Evolutionary conservation across 2,888 invertebrate genomes (phyloP).

Genomic region (Hemistola chrysoprasaria): DNA sequence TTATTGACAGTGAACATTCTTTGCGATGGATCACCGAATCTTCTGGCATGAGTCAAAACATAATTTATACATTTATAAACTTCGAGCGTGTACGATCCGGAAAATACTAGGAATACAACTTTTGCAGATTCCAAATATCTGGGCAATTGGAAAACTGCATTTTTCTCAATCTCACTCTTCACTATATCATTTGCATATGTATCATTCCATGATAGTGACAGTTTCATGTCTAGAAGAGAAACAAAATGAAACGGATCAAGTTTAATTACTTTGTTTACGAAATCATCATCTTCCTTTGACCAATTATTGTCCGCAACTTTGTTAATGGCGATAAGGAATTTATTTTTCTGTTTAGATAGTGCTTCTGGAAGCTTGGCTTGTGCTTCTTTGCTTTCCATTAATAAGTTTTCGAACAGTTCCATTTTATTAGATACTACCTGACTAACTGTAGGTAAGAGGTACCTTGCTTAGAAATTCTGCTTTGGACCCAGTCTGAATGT

Average conservation of each 20-base stretch:
- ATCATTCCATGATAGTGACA: conserved; percentile 3
- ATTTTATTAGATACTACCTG: too few relatives aligned
- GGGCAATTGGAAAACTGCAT: background rate
- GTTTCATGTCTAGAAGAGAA: too few relatives aligned
- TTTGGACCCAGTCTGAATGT: too few relatives aligned
- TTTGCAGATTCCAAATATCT: conserved; percentile 18
- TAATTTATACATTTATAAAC: conserved; percentile 8
- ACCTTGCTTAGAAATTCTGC: too few relatives aligned
- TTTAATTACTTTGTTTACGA: conserved; percentile 4
- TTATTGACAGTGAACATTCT: conserved; percentile 7
- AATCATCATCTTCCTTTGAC: conserved; percentile 1
- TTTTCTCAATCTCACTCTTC: background rate
- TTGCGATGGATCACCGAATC: conserved; percentile 14
- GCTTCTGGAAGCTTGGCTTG: conserved; percentile 4
- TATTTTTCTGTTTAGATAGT: conserved; percentile 7
- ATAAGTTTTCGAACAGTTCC: too few relatives aligned
- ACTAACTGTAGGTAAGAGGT: too few relatives aligned
- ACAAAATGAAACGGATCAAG: background rate
- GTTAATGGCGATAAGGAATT: conserved; percentile 7
- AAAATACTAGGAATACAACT: conserved; percentile 11
- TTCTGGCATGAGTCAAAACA: conserved; percentile 22
- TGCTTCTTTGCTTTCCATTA: too few relatives aligned
- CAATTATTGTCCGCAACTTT: background rate
- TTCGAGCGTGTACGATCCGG: background rate
- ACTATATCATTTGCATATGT: background rate